Evolutionary conservation across 1,140 invertebrate species (phyloP).

Genomic region (Littorina saxatilis): DNA sequence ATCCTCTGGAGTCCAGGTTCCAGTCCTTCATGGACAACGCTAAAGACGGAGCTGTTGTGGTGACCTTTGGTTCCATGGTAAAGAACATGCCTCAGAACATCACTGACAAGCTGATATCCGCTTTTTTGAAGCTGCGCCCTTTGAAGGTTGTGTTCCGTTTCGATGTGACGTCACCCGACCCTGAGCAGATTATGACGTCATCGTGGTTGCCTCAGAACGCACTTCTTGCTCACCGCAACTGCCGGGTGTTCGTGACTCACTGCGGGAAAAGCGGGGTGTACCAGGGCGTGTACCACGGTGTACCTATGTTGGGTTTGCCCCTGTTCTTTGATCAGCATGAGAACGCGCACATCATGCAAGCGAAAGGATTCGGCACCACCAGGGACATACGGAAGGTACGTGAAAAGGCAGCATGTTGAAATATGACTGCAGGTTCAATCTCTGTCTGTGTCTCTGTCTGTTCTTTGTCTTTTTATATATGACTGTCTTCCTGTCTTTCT

Average conservation of each 20-base stretch:
- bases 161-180: slow-evolving; percentile 27
- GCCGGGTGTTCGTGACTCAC: slow-evolving; percentile 57
- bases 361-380: slow-evolving; percentile 44
- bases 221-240: slow-evolving; percentile 78
- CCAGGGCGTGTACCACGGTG: slow-evolving; percentile 72
- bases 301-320: slow-evolving; percentile 81
- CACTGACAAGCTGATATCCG: slow-evolving; percentile 28
- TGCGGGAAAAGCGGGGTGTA: slow-evolving; percentile 54
- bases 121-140: slow-evolving; percentile 38
- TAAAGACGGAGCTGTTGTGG: slow-evolving; percentile 48
- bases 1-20: slow-evolving; percentile 28
- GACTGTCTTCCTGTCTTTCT: neutral
- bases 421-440: too few relatives aligned
- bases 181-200: slow-evolving; percentile 40
- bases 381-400: neutral
- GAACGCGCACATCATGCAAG: slow-evolving; percentile 65
- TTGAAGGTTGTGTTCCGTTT: slow-evolving; percentile 43
- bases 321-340: slow-evolving; percentile 82
- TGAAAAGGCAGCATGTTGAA: neutral
- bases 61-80: slow-evolving; percentile 50
- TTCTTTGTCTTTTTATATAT: neutral
- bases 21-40: slow-evolving; percentile 45
- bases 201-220: slow-evolving; percentile 62
- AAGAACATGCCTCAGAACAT: slow-evolving; percentile 31
- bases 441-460: neutral